Evolutionary conservation across 2,888 invertebrate genomes (phyloP), one percentile per base, ranked within the genome.

Genomic region (Agelastica alni): DNA sequence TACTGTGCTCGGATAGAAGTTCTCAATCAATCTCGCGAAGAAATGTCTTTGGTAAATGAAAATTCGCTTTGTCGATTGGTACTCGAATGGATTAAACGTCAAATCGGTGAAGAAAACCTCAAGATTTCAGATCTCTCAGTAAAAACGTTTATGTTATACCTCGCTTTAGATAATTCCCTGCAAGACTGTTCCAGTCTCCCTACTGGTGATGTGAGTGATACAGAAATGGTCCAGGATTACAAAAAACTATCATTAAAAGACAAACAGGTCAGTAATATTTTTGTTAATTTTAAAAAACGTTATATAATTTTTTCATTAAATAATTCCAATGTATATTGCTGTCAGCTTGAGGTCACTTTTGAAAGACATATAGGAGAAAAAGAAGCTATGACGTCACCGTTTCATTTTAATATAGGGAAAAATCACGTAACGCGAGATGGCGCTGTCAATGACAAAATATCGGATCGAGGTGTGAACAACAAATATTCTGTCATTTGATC

Each of bases 111-210:
- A 47, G 75, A 78, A 55, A 65, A 69, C 34, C 61, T 78, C 16
- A 70, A 62, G 48, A 66, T 72, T 52, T 61, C 70, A 2, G 58
- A 79, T 62, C 70, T 84, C 56, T 78, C 79, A 47, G 83, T 87
- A 68, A 88, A 89, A 79, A 83, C 85, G 13, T 88, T 89, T 73
- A 81, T 91, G 77, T 78, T 91, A 69, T 91, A 87, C 76, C 81
- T 91, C 56, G 88, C 89, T 62, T 79, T 83, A 56, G 86, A 85
- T 72, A 90, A 91, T 72, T 85, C 84, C 28, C 80, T 92, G 62
- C 88, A 89, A 66, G 91, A 92, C 79, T 91, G 90, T 77, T 83
- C 85, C 56, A 88, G 89, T 70, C 79, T 91, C 69, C 89, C 89
- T 4, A 68, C 75, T 42, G 81, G 81, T 5, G 82, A 83, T 56